Conservation (phyloP, 2,797 vertebrate genomes). For the Falco naumanni region DNA sequence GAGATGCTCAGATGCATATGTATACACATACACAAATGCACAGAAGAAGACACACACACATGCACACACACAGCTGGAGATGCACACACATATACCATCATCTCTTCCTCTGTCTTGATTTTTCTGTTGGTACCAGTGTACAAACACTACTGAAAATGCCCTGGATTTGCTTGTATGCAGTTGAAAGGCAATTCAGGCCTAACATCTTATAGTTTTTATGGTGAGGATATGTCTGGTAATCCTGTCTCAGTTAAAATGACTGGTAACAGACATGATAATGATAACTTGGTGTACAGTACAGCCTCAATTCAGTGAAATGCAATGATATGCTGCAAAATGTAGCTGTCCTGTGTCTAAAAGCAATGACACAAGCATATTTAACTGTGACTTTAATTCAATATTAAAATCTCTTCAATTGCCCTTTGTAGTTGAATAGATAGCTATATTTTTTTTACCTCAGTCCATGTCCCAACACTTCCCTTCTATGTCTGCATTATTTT, state of each 20-base stretch:
- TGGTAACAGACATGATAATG: background rate
- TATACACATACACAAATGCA: background rate
- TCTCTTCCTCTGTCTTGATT: background rate
- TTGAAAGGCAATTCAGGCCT: background rate
- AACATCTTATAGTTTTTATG: background rate
- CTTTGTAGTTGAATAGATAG: background rate
- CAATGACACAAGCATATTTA: background rate
- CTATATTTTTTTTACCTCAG: background rate
- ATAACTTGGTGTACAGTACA: background rate
- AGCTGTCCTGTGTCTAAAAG: background rate
- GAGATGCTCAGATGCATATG: background rate
- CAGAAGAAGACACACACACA: background rate
- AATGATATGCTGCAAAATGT: background rate
- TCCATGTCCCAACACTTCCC: background rate
- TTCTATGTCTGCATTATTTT: background rate
- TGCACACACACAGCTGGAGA: background rate
- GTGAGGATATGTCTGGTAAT: background rate
- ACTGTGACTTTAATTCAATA: background rate
- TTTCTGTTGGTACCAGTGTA: background rate
- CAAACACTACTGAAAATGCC: background rate
- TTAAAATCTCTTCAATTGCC: background rate
- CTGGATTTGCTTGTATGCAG: background rate
- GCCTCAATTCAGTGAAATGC: background rate
- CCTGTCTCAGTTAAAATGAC: background rate
- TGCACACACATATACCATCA: background rate